Percentiles rank a stretch among this genome's conserved stretches.
Evolutionary conservation across 2,888 invertebrate species (phyloP).

Genomic region (Colletes collaris): DNA sequence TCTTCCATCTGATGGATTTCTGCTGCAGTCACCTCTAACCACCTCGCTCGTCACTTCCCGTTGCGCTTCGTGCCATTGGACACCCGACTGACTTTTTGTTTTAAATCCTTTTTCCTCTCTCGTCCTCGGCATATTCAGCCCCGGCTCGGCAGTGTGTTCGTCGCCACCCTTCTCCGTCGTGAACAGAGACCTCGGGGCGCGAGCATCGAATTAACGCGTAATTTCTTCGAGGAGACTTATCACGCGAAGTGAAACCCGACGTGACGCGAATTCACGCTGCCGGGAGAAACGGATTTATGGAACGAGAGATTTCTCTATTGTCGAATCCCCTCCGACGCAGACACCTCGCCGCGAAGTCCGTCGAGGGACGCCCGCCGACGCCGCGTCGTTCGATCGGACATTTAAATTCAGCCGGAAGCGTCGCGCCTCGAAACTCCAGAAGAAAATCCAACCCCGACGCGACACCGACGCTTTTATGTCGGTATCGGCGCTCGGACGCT

Average conservation of each 20-base stretch:
- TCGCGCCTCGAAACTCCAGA: slow-evolving; percentile 46
- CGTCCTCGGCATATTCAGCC: slow-evolving; percentile 49
- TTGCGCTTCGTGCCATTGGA: slow-evolving; percentile 71
- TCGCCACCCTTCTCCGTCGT: slow-evolving; percentile 52
- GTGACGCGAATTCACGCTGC: slow-evolving; percentile 37
- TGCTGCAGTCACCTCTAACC: slow-evolving; percentile 67
- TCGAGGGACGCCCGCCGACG: slow-evolving; percentile 16
- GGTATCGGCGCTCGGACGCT: slow-evolving; percentile 45
- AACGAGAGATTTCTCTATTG: slow-evolving; percentile 39
- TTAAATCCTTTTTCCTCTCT: slow-evolving; percentile 52
- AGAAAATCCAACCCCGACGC: slow-evolving; percentile 35
- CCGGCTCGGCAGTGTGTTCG: slow-evolving; percentile 8
- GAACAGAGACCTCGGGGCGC: slow-evolving; percentile 31
- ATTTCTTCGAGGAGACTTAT: slow-evolving; percentile 55
- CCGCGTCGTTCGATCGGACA: slow-evolving; percentile 54
- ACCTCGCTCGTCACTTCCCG: slow-evolving; percentile 68
- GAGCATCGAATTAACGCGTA: slow-evolving; percentile 59
- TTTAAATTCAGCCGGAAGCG: slow-evolving; percentile 70
- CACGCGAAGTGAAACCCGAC: slow-evolving; percentile 60
- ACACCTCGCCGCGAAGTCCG: slow-evolving; percentile 30
- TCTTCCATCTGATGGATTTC: slow-evolving; percentile 78
- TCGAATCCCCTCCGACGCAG: slow-evolving; percentile 22
- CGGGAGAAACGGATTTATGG: slow-evolving; percentile 29
- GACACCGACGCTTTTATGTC: slow-evolving; percentile 56
- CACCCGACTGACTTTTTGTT: slow-evolving; percentile 69